Evolutionary conservation across 2,888 invertebrate species (phyloP).

Genomic region (Eutolmus rufibarbis): DNA sequence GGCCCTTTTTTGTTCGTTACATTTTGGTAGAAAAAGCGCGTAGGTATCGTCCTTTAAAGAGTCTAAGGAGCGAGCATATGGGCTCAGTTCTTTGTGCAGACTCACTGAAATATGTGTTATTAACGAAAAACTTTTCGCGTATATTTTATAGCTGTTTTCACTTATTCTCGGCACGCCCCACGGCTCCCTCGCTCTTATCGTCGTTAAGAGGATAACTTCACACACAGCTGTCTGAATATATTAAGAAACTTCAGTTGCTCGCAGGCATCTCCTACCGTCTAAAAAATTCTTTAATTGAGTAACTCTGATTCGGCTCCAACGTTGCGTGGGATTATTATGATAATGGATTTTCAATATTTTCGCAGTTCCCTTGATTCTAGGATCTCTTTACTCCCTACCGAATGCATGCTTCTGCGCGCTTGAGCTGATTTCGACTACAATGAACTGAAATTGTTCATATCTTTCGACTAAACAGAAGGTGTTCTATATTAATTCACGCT

Average conservation of each 20-base stretch:
- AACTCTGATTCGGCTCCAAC: background rate
- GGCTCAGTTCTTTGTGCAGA: background rate
- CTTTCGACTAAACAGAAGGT: background rate
- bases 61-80: background rate
- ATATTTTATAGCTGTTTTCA: background rate
- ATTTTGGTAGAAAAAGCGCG: background rate
- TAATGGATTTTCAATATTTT: background rate
- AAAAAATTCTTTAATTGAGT: constrained; percentile 35
- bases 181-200: background rate
- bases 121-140: background rate
- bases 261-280: background rate
- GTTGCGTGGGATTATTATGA: constrained; percentile 20
- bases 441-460: background rate
- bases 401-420: background rate
- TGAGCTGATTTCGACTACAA: background rate
- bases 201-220: constrained; percentile 8
- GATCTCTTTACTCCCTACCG: background rate
- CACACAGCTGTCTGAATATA: constrained; percentile 28
- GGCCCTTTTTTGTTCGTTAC: background rate
- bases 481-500: background rate
- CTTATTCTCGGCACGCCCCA: background rate
- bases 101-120: background rate
- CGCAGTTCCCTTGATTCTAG: background rate
- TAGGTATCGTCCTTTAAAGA: background rate
- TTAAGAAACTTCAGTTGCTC: constrained; percentile 8